Percentiles rank a stretch among this genome's conserved stretches.
These are phyloP conservation scores for Thinocorus orbignyianus DNA, from an alignment of 2,113 vertebrate genomes.

Conservation along the genomic window DNA sequence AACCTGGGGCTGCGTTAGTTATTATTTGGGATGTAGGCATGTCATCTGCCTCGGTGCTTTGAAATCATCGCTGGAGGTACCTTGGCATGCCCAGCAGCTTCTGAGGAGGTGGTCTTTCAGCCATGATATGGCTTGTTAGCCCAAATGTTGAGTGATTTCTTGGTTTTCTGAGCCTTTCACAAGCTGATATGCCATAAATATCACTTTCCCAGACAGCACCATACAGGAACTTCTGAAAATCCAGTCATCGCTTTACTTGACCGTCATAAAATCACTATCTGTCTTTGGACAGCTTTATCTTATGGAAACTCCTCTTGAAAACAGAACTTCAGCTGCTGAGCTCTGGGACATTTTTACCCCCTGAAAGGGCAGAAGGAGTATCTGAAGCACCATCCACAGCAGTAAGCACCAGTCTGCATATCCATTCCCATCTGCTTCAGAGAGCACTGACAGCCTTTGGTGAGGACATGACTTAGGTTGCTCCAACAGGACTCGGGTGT, in stretches of 20 bases:
- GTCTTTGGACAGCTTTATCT: neutral
- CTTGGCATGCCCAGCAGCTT: neutral
- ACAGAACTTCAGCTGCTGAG: neutral
- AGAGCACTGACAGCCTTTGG: neutral
- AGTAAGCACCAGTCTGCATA: neutral
- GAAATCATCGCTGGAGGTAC: neutral
- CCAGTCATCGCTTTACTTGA: neutral
- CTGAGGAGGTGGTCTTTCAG: neutral
- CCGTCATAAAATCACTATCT: neutral
- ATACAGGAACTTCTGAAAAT: fast-evolving
- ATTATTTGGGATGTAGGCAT: neutral
- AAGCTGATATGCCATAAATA: neutral
- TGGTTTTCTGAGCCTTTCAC: neutral
- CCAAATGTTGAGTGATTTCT: neutral
- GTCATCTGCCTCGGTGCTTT: neutral
- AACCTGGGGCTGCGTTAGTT: neutral
- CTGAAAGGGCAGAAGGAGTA: neutral
- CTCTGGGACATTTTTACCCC: neutral
- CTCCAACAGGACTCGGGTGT: neutral
- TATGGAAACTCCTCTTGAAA: neutral
- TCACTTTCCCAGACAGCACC: neutral
- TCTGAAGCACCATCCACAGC: neutral
- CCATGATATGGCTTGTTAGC: neutral
- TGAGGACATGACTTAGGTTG: neutral
- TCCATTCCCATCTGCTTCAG: neutral